Evolutionary conservation across 2,888 invertebrate species (phyloP).

Genomic region (Desoria tigrina): DNA sequence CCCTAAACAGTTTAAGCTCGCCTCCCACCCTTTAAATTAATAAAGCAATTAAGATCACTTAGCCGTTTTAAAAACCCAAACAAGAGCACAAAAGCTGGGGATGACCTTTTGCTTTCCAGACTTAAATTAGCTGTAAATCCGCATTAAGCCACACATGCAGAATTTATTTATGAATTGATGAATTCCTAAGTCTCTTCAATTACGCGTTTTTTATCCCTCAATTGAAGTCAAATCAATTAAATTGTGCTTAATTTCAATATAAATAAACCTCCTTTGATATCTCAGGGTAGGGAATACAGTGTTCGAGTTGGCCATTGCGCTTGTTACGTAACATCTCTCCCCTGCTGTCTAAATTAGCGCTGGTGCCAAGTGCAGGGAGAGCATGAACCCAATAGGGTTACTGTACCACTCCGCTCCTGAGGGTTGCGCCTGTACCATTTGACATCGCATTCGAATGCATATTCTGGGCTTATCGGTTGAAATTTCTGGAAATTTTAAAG

Average conservation of each 20-base stretch:
- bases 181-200: background rate
- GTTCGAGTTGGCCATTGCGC: no score
- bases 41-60: no score
- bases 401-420: background rate
- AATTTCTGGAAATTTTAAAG: no score
- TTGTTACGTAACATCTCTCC: no score
- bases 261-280: no score
- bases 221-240: conserved; percentile 9
- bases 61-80: background rate
- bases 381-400: background rate
- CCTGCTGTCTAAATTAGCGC: background rate
- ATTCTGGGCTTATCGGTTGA: no score
- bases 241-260: background rate
- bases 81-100: background rate
- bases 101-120: background rate
- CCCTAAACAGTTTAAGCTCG: no score
- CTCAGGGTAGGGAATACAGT: no score
- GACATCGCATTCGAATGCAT: background rate
- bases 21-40: no score
- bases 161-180: background rate
- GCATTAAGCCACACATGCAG: no score
- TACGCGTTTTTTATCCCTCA: background rate
- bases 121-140: background rate
- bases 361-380: background rate
- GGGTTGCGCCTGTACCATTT: background rate